Percentiles rank a stretch among this genome's conserved stretches.
Conservation (phyloP, 1,140 invertebrate species). For the Aphis gossypii region DNA sequence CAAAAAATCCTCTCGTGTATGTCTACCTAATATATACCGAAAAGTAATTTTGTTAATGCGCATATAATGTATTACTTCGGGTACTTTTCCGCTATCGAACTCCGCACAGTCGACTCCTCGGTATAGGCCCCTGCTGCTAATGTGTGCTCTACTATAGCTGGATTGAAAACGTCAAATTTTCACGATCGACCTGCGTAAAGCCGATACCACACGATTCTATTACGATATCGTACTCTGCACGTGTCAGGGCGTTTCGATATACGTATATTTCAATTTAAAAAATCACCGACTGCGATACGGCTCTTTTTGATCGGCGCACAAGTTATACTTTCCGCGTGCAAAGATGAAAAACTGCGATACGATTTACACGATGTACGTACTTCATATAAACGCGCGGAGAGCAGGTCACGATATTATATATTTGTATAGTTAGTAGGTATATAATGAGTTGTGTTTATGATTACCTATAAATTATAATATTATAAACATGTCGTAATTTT, state of each 20-base stretch:
- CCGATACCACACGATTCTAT: not conserved
- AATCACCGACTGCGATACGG: not conserved
- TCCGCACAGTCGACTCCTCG: not conserved
- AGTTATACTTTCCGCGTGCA: not conserved
- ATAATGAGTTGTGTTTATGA: no score
- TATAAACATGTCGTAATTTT: no score
- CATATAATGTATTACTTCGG: not conserved
- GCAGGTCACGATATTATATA: not conserved
- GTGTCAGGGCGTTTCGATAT: not conserved
- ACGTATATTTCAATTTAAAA: not conserved
- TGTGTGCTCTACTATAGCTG: not conserved
- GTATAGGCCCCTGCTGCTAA: not conserved
- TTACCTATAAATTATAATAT: no score
- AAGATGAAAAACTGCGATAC: not conserved
- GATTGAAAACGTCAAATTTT: not conserved
- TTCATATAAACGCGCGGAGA: not conserved
- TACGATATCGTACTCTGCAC: not conserved
- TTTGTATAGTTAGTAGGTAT: no score
- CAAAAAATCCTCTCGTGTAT: no score
- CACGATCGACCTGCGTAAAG: not conserved
- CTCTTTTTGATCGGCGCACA: not conserved
- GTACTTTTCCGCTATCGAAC: not conserved
- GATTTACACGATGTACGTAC: not conserved
- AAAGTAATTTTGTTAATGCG: conserved; percentile 12
- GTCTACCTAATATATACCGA: not conserved